Conservation (phyloP, 2,888 invertebrate genomes). For the Drosophila monieri region DNA sequence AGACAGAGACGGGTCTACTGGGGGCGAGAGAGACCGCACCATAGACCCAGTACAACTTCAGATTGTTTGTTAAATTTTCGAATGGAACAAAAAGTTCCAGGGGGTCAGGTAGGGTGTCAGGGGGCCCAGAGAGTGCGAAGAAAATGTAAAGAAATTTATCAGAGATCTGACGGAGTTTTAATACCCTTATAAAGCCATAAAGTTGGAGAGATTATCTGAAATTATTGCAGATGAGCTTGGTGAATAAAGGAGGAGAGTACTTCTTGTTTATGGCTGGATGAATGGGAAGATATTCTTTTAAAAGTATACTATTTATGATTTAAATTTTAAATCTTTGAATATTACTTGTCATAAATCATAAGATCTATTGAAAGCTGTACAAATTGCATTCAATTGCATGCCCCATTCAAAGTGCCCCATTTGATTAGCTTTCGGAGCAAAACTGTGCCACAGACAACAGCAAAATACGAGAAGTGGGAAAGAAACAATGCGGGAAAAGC, state of each 20-base stretch:
- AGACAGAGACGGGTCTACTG: conserved; percentile 5
- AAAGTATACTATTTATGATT: background rate
- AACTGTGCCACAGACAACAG: conserved; percentile 73
- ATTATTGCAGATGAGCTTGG: conserved; percentile 14
- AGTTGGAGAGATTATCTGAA: conserved; percentile 7
- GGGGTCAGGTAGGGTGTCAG: background rate
- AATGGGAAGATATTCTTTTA: too few species aligned
- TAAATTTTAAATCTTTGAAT: background rate
- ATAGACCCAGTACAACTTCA: conserved; percentile 21
- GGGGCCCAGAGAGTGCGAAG: background rate
- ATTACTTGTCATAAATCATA: background rate
- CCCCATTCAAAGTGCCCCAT: conserved; percentile 11
- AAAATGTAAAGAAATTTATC: conserved; percentile 24
- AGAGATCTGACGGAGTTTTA: conserved; percentile 20
- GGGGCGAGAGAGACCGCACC: background rate
- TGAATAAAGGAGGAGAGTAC: background rate
- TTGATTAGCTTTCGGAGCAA: conserved; percentile 25
- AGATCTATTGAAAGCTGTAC: background rate
- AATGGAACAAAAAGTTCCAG: conserved; percentile 27
- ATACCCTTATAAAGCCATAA: conserved; percentile 32
- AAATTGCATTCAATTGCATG: background rate
- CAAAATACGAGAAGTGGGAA: conserved; percentile 22
- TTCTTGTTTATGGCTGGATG: background rate
- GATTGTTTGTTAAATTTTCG: conserved; percentile 45
- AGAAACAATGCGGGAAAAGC: conserved; percentile 21